Evolutionary conservation across 2,797 vertebrate genomes (phyloP).

Genomic region (Poecilia wingei): DNA sequence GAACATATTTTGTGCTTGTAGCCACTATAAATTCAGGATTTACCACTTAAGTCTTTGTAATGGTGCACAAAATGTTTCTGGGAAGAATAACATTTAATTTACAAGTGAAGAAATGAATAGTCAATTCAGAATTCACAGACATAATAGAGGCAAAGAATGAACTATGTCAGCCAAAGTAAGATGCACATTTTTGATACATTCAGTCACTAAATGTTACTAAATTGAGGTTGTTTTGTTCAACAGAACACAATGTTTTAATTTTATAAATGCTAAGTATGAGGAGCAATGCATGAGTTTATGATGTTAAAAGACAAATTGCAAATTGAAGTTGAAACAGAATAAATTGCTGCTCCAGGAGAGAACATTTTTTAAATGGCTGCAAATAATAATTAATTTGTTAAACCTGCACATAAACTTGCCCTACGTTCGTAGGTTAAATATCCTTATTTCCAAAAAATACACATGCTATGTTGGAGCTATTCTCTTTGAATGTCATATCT

Average conservation of each 20-base stretch:
- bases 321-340: slow-evolving; percentile 32
- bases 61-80: not conserved
- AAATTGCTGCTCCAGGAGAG: slow-evolving; percentile 43
- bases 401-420: slow-evolving; percentile 34
- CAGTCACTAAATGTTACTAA: not conserved
- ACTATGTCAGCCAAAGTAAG: not conserved
- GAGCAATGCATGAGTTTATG: slow-evolving; percentile 26
- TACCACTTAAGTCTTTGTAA: not conserved
- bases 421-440: slow-evolving; percentile 20
- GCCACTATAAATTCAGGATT: not conserved
- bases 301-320: slow-evolving; percentile 35
- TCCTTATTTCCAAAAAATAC: slow-evolving; percentile 30
- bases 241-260: not conserved
- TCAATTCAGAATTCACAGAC: not conserved
- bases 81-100: not conserved
- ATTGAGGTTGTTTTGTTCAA: not conserved
- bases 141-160: not conserved
- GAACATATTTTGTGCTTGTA: not conserved
- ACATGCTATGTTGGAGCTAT: slow-evolving; percentile 17
- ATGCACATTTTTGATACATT: not conserved
- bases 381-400: slow-evolving; percentile 26
- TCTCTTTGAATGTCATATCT: slow-evolving; percentile 24
- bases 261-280: slow-evolving; percentile 21
- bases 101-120: not conserved
- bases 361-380: slow-evolving; percentile 5